Conservation (phyloP, 2,797 vertebrate genomes). For the Tenualosa ilisha region DNA sequence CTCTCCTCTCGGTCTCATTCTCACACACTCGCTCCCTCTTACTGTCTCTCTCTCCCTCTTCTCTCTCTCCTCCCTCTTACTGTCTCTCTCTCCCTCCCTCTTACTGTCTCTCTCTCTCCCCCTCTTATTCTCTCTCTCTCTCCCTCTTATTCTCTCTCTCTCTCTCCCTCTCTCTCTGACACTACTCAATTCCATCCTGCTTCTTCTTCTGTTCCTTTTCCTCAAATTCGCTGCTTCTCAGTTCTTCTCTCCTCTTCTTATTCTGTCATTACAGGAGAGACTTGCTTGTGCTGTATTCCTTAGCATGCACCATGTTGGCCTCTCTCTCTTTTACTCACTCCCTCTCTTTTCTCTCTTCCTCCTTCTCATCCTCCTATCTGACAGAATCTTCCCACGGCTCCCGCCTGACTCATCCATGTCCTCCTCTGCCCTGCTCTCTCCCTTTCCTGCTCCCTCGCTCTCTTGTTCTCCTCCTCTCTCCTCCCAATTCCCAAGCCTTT, state of each 20-base stretch:
- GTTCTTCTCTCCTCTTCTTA: background rate
- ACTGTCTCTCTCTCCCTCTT: background rate
- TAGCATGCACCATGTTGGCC: slow-evolving; percentile 24
- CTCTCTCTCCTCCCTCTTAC: background rate
- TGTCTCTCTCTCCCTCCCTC: background rate
- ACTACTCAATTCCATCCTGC: background rate
- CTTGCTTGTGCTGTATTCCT: background rate
- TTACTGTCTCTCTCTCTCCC: slow-evolving; percentile 16
- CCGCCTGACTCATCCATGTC: background rate
- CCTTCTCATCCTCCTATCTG: slow-evolving; percentile 42
- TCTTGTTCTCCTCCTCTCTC: slow-evolving; percentile 43
- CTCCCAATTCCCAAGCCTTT: slow-evolving; percentile 47
- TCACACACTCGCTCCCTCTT: background rate
- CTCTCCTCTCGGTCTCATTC: background rate
- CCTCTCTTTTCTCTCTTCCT: slow-evolving; percentile 49
- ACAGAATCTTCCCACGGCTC: slow-evolving; percentile 26
- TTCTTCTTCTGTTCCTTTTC: background rate
- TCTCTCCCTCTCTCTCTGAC: background rate
- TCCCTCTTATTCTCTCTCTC: background rate
- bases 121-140: background rate
- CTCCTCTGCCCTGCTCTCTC: slow-evolving; percentile 36
- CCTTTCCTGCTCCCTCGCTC: slow-evolving; percentile 21
- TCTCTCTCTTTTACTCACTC: slow-evolving; percentile 48
- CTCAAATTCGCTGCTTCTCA: background rate
- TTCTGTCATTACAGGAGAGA: background rate